These are phyloP conservation scores for Synchiropus splendidus DNA, from an alignment of 2,113 vertebrate genomes.

Conservation along the genomic window DNA sequence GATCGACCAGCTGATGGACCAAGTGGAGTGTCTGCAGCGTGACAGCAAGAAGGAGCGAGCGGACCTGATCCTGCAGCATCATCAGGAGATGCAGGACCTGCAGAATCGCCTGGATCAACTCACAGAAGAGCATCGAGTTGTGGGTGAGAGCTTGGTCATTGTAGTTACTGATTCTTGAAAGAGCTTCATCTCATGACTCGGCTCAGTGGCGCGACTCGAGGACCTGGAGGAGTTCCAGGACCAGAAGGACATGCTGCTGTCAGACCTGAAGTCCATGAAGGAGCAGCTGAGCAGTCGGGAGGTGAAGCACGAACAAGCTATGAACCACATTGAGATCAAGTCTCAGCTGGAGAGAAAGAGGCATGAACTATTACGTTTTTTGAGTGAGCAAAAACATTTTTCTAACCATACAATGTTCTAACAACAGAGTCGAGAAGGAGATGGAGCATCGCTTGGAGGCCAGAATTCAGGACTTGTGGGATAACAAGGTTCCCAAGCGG, in stretches of 20 bases:
- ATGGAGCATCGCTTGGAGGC: slow-evolving; percentile 57
- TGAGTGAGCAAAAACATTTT: too few species aligned
- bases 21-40: slow-evolving; percentile 54
- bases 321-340: slow-evolving; percentile 74
- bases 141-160: slow-evolving; percentile 50
- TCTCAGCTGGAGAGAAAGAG: slow-evolving; percentile 71
- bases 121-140: slow-evolving; percentile 57
- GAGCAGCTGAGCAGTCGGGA: slow-evolving; percentile 59
- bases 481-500: slow-evolving; percentile 51
- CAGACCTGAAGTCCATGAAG: slow-evolving; percentile 54
- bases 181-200: neutral
- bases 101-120: slow-evolving; percentile 66
- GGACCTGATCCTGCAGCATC: slow-evolving; percentile 57
- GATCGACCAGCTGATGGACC: slow-evolving; percentile 41
- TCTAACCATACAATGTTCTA: too few species aligned
- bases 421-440: slow-evolving; percentile 18
- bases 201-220: slow-evolving; percentile 62
- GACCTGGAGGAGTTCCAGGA: slow-evolving; percentile 71
- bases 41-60: slow-evolving; percentile 63
- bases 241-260: slow-evolving; percentile 69
- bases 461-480: slow-evolving; percentile 40
- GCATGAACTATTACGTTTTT: slow-evolving; percentile 26
- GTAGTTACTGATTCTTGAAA: too few species aligned
- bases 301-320: slow-evolving; percentile 49
- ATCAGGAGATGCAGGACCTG: slow-evolving; percentile 57